Conservation (phyloP, 1,140 invertebrate species). For the Zaprionus tsacasi region DNA sequence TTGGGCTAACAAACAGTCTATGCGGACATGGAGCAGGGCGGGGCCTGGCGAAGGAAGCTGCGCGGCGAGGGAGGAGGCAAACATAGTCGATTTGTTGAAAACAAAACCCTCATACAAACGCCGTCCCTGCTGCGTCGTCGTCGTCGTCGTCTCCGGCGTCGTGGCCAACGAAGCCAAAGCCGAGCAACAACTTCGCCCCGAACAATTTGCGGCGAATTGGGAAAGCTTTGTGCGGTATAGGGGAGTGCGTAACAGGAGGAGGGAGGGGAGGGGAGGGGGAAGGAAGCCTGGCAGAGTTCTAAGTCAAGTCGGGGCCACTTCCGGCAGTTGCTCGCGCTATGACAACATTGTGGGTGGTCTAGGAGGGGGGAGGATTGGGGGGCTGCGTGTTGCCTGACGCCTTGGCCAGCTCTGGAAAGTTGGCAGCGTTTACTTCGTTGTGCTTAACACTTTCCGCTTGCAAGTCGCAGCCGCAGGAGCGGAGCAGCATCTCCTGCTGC, state of each 20-base stretch:
- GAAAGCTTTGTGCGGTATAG: background rate
- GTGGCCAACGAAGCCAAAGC: conserved; percentile 17
- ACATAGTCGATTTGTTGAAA: conserved; percentile 60
- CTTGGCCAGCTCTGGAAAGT: conserved; percentile 62
- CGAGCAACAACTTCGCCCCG: conserved; percentile 44
- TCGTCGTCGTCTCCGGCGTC: conserved; percentile 5
- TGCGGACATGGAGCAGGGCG: background rate
- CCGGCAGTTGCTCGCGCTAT: conserved; percentile 34
- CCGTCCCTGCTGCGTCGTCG: no score
- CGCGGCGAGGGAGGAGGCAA: conserved; percentile 24
- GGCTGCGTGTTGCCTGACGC: background rate
- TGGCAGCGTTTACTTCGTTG: conserved; percentile 70
- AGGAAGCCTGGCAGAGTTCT: conserved; percentile 1
- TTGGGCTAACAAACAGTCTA: conserved; percentile 34
- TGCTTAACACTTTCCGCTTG: conserved; percentile 77
- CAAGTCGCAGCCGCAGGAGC: conserved; percentile 37
- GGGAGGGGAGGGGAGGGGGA: no score
- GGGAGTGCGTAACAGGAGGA: no score
- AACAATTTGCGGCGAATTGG: conserved; percentile 69
- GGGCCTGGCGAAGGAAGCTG: background rate
- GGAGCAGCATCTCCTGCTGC: background rate
- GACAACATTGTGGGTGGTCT: conserved; percentile 24
- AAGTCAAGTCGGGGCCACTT: conserved; percentile 43
- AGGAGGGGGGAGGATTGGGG: no score
- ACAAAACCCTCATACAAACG: conserved; percentile 38